Conservation (phyloP, 2,888 invertebrate genomes). For the Spodoptera picta region DNA sequence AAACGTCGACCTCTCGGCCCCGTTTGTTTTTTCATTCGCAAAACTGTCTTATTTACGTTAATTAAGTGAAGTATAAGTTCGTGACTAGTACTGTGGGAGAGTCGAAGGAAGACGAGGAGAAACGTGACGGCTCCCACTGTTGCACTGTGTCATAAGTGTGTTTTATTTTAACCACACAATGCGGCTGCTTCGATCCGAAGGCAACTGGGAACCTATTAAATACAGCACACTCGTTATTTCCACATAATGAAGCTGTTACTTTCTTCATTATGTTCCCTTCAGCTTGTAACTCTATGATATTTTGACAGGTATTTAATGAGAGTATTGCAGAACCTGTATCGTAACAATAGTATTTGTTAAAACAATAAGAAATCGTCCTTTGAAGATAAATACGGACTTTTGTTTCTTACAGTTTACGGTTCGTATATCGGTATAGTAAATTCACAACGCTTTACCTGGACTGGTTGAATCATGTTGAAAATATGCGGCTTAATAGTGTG, state of each 20-base stretch:
- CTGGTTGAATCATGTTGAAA: too few species aligned
- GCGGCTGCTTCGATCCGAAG: constrained; percentile 24
- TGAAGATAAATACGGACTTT: background rate
- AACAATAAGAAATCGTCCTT: constrained; percentile 9
- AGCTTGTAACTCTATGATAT: constrained; percentile 37
- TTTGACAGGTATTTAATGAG: constrained; percentile 52
- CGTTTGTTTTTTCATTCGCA: constrained; percentile 80
- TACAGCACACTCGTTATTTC: constrained; percentile 42
- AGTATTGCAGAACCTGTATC: constrained; percentile 24
- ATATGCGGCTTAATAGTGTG: too few species aligned
- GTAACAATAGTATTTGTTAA: constrained; percentile 14
- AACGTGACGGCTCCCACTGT: constrained; percentile 70
- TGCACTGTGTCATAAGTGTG: constrained; percentile 54
- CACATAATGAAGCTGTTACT: constrained; percentile 52
- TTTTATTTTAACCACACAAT: constrained; percentile 54
- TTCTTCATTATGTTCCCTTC: constrained; percentile 44
- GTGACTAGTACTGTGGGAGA: constrained; percentile 86
- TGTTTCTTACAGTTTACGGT: background rate
- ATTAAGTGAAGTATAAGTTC: constrained; percentile 89
- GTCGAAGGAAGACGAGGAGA: constrained; percentile 58
- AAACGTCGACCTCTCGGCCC: constrained; percentile 76
- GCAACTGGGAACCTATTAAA: constrained; percentile 45
- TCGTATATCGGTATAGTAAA: too few species aligned
- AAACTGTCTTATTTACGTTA: constrained; percentile 88
- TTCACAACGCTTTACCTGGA: too few species aligned